Percentiles rank a stretch among this genome's conserved stretches.
These are phyloP conservation scores for Triops cancriformis DNA, from an alignment of 1,140 invertebrate genomes.

Conservation along the genomic window DNA sequence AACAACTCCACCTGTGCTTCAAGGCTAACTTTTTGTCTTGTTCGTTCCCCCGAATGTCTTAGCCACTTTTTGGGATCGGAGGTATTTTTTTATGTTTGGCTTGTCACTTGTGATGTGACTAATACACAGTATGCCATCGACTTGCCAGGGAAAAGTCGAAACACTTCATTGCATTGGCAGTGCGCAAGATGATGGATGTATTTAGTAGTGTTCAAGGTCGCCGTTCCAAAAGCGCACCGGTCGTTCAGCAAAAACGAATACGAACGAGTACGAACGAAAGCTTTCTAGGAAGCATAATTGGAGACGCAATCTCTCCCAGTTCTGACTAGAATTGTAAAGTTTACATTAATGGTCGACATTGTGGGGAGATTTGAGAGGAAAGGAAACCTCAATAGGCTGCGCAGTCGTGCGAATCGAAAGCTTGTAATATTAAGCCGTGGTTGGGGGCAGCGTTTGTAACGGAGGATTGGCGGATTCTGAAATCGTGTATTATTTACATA, in stretches of 20 bases:
- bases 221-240: background rate
- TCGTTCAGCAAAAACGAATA: background rate
- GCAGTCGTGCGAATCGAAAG: too few relatives aligned
- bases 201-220: background rate
- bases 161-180: background rate
- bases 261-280: too few relatives aligned
- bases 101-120: background rate
- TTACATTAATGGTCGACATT: too few relatives aligned
- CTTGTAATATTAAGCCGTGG: too few relatives aligned
- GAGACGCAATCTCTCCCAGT: too few relatives aligned
- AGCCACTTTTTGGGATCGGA: background rate
- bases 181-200: background rate
- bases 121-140: background rate
- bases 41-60: background rate
- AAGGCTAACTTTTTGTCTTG: background rate
- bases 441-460: too few relatives aligned
- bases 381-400: too few relatives aligned
- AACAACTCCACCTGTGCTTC: background rate
- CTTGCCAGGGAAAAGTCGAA: background rate
- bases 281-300: too few relatives aligned
- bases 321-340: too few relatives aligned
- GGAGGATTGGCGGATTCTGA: too few relatives aligned
- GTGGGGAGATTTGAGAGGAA: too few relatives aligned
- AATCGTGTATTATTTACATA: too few relatives aligned
- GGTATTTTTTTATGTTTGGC: background rate